Evolutionary conservation across 2,113 vertebrate species (phyloP), one percentile per base, ranked within the genome.

Genomic region (Cyanoramphus novaezelandiae): DNA sequence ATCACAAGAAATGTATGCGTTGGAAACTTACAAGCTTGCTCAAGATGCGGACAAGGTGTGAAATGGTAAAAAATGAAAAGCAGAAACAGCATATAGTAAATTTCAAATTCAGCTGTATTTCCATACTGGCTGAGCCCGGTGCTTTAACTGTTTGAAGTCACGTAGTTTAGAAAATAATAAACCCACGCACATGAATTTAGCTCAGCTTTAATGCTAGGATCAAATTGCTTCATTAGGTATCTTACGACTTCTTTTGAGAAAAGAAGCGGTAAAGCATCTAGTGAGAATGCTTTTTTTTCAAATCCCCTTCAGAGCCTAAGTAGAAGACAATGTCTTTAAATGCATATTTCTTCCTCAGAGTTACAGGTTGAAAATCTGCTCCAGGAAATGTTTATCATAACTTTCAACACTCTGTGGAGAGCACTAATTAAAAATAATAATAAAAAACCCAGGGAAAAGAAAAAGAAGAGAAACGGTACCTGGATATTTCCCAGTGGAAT

Each of bases 1-100:
- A 99, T 99, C 99, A 98, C 98, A 98, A 98, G 98, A 99, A 99
- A 99, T 99, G 98, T 99, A 99, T 99, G 99, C 98, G 93, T 98
- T 98, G 97, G 97, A 98, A 99, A 99, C 98, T 98, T 99, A 99
- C 98, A 99, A 98, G 98, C 98, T 98, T 98, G 98, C 98, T 98
- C 91, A 84, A 98, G 98, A 99, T 98, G 98, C 78, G 97, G 98
- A 99, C 99, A 99, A 98, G 98, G 98, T 98, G 98, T 97, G 98
- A 99, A 99, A 99, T 98, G 98, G 98, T 98, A 98, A 97, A 98
- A 98, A 98, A 98, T 98, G 97, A 98, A 98, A 98, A 98, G 97
- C 97, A 95, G 96, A 98, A 97, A 96, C 95, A 98, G 97, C 93
- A 96, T 94, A 98, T 55, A 98, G 97, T 96, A 98, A 98, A 99